phyloP scores from a whole-genome alignment of 2,797 vertebrate genomes.

The Rhynchotus rufescens region DNA sequence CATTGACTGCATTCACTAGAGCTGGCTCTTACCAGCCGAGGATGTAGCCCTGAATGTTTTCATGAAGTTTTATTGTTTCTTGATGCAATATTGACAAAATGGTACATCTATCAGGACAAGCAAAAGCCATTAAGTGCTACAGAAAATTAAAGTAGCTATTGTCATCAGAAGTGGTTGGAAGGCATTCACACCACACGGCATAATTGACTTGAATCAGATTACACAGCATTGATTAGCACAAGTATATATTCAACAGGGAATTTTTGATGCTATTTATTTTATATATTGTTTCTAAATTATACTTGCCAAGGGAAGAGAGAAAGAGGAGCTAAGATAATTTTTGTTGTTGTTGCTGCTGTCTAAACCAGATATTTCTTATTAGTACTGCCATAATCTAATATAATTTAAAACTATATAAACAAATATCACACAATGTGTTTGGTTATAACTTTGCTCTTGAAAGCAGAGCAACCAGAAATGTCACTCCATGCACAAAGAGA shows the following conservation, averaged over 20 bases:
- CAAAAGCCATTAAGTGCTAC: conserved; percentile 59
- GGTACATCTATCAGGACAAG: conserved; percentile 58
- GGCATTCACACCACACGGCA: conserved; percentile 35
- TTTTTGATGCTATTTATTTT: conserved; percentile 21
- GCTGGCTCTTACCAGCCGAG: conserved; percentile 4
- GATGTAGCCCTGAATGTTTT: conserved; percentile 56
- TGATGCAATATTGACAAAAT: conserved; percentile 78
- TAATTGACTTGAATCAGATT: conserved; percentile 71
- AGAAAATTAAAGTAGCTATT: conserved; percentile 71
- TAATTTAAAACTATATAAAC: not conserved
- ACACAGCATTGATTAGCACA: conserved; percentile 64
- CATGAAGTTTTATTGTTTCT: conserved; percentile 77
- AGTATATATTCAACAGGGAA: conserved; percentile 12
- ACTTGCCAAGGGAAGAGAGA: not conserved
- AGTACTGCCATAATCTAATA: not conserved
- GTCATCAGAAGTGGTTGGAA: conserved; percentile 38
- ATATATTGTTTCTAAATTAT: conserved; percentile 43
- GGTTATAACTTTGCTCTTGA: not conserved
- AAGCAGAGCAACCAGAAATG: not conserved
- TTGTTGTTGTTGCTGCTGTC: not conserved
- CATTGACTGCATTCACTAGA: not conserved
- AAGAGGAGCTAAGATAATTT: not conserved
- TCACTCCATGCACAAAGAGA: not conserved
- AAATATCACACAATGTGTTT: not conserved
- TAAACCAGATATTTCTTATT: not conserved